These are phyloP conservation scores for Phrynocephalus forsythii DNA, from an alignment of 2,797 vertebrate species.

Conservation along the genomic window DNA sequence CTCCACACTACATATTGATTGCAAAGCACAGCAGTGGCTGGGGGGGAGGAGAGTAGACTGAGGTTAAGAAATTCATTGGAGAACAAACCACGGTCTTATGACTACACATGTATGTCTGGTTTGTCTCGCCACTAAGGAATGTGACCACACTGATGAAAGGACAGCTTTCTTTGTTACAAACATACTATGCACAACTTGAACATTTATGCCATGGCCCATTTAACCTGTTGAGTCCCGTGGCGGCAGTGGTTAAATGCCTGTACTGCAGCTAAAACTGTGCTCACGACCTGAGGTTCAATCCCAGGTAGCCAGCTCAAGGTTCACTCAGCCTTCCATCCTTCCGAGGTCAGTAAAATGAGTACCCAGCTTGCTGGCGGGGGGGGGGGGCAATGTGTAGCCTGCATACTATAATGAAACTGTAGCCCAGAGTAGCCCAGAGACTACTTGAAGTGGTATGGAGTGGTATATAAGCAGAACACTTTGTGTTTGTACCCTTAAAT, in stretches of 20 bases:
- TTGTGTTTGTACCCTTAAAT: neutral
- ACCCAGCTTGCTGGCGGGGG: no score
- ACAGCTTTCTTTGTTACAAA: conserved; percentile 5
- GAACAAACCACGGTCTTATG: conserved; percentile 36
- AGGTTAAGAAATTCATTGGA: conserved; percentile 18
- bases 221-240: neutral
- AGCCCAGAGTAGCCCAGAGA: no score
- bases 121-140: conserved; percentile 38
- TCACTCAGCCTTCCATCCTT: no score
- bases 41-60: neutral
- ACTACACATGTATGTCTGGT: conserved; percentile 12
- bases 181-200: conserved; percentile 4
- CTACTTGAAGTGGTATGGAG: no score
- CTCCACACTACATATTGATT: conserved; percentile 1
- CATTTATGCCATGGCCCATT: neutral
- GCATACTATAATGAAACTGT: no score
- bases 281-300: no score
- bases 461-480: no score
- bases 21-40: neutral
- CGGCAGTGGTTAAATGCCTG: no score
- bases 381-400: no score
- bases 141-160: conserved; percentile 24
- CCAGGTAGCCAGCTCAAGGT: no score
- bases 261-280: no score
- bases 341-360: no score